Evolutionary conservation across 2,113 vertebrate species (phyloP).

Genomic region (Rhynchopsitta pachyrhyncha): DNA sequence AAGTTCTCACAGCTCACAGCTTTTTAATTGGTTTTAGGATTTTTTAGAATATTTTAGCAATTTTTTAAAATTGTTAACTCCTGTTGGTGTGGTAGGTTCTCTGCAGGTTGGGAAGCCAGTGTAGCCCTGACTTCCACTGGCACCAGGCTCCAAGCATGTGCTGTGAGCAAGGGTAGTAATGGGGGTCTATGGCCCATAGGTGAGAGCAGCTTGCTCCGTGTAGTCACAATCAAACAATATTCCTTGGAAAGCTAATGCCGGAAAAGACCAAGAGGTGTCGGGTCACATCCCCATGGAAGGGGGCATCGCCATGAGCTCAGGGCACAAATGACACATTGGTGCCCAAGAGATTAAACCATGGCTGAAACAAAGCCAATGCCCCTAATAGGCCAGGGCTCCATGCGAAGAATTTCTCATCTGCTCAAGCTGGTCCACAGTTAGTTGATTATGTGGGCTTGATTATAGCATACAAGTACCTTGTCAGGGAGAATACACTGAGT

Average conservation of each 20-base stretch:
- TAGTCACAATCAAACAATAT: accelerated
- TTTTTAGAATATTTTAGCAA: not conserved
- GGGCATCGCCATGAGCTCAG: not conserved
- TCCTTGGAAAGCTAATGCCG: not conserved
- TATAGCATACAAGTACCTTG: not conserved
- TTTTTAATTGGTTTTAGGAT: not conserved
- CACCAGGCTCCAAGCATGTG: accelerated
- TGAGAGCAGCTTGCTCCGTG: not conserved
- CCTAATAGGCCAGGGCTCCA: not conserved
- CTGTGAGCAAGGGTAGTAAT: accelerated
- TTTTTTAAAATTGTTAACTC: not conserved
- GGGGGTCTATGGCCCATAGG: accelerated
- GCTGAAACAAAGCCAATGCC: too few relatives aligned
- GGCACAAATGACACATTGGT: accelerated
- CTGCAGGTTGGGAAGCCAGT: not conserved
- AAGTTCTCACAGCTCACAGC: not conserved
- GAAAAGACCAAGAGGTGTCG: not conserved
- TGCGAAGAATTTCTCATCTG: not conserved
- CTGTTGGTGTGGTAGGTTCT: accelerated
- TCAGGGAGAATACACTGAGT: not conserved
- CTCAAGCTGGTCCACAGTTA: not conserved
- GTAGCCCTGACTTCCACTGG: not conserved
- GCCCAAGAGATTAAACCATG: accelerated
- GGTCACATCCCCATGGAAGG: accelerated
- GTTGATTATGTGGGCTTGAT: not conserved